Base-by-base conservation (phyloP, 2,797 vertebrate genomes). In the Phrynocephalus forsythii region DNA sequence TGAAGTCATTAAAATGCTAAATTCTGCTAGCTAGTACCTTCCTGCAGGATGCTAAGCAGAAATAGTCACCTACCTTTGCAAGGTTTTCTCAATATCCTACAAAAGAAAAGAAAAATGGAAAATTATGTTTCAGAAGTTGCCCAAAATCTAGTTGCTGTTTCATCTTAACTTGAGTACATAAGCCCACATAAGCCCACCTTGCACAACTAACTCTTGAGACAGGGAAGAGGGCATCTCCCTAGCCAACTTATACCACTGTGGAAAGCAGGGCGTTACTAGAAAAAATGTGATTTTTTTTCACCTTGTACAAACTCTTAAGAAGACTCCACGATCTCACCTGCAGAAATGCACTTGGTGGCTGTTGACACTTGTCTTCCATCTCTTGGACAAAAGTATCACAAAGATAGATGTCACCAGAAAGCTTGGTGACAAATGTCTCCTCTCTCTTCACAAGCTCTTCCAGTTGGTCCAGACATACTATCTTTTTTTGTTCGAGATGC, bases 381-480 rank as follows among this genome's bases (percentile, higher is more conserved):
- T 93, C 91, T 82, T 90, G 89, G 0, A 89, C 68, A 2, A 93
- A 24, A 3, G 90, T 79, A 30, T 90, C 88, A 2, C 91, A 82
- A 15, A 88, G 78, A 30, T 38, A 78, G 5, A 84, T n/a, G 90
- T 98, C 96, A 92, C 97, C 96, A 0, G 95, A 96, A 30, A 98
- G 95, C 90, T 97, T 93, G 0, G 95, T 96, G 81, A 96, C 95
- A 75, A 97, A 97, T 87, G 96, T 95, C 0, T 97, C 96, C 94
- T 96, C 95, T 1, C 95, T 95, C 85, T 95, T 97, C 92, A 96
- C 84, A 89, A 96, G 96, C 0, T 96, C 96, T 90, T 96, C 97
- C 91, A 97, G 96, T 94, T 97, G 97, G 88, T 95, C 95, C 94
- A 97, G 96, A 86, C 98, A 97, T 18, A 15, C 60, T 20, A 18